A percentile compares a stretch with the other conserved stretches of the same genome.
Evolutionary conservation across 2,888 invertebrate species (phyloP).

Genomic region (Tipula confusa): DNA sequence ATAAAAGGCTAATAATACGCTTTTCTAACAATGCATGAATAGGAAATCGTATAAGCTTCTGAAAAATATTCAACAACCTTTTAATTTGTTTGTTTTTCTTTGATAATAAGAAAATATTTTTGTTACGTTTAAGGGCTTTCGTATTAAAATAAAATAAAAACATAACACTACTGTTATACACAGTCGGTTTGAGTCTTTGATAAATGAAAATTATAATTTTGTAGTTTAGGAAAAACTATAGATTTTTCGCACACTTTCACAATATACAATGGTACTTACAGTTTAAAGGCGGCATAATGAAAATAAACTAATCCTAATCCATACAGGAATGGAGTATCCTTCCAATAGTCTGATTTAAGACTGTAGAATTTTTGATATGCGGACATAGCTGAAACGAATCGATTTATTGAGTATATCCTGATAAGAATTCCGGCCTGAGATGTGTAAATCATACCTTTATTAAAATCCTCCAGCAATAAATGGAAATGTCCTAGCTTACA

Average conservation of each 20-base stretch:
- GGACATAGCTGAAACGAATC: slow-evolving; percentile 75
- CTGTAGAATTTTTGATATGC: slow-evolving; percentile 93
- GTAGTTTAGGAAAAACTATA: neutral
- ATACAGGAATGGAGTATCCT: slow-evolving; percentile 86
- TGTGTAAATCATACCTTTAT: slow-evolving; percentile 68
- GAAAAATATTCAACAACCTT: neutral
- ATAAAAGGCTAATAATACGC: neutral
- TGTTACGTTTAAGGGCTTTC: no score
- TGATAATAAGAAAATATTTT: neutral
- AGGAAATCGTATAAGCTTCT: neutral
- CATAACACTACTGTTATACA: neutral
- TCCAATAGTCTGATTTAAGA: slow-evolving; percentile 76
- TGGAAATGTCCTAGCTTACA: slow-evolving; percentile 95
- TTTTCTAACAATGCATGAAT: neutral
- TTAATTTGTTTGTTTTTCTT: neutral
- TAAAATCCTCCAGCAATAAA: slow-evolving; percentile 85
- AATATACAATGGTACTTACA: slow-evolving; percentile 71
- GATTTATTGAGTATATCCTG: neutral
- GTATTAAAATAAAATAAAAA: neutral
- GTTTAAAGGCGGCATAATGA: slow-evolving; percentile 91
- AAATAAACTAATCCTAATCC: slow-evolving; percentile 95
- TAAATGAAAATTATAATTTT: neutral
- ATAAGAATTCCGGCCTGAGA: neutral
- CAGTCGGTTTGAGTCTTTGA: neutral
- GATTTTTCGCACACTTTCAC: neutral